Conservation (phyloP, 2,113 vertebrate genomes). For the Reinhardtius hippoglossoides region DNA sequence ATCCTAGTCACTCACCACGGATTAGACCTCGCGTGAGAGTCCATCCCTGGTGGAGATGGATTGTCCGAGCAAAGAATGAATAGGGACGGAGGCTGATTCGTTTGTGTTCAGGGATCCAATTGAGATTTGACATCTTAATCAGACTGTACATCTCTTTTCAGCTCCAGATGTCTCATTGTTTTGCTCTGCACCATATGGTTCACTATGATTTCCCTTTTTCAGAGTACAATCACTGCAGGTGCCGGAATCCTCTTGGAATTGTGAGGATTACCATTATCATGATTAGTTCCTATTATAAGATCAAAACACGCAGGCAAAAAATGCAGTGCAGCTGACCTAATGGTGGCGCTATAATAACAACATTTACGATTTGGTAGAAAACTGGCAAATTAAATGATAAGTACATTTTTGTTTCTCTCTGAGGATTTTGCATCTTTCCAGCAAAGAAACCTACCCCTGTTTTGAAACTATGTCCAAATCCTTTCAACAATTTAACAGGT, state of each 20-base stretch:
- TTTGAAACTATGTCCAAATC: too few relatives aligned
- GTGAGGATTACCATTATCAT: background rate
- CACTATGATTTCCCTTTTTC: background rate
- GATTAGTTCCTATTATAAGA: background rate
- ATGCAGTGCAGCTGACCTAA: background rate
- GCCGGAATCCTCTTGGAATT: background rate
- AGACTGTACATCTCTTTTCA: conserved; percentile 37
- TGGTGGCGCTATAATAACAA: too few relatives aligned
- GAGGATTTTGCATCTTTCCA: too few relatives aligned
- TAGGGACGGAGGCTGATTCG: conserved; percentile 21
- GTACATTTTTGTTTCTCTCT: too few relatives aligned
- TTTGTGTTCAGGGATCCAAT: conserved; percentile 26
- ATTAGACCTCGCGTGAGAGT: conserved; percentile 7
- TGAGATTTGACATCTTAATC: conserved; percentile 40
- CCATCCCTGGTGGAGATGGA: conserved; percentile 19
- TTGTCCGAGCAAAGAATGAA: background rate
- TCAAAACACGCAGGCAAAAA: background rate
- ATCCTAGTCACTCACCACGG: background rate
- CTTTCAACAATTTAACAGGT: too few relatives aligned
- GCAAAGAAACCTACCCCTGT: too few relatives aligned
- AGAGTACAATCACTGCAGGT: background rate
- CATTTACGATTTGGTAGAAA: too few relatives aligned
- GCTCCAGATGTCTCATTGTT: conserved; percentile 19
- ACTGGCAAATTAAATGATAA: too few relatives aligned
- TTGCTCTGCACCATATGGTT: conserved; percentile 1